Conservation (phyloP, 1,140 invertebrate species). For the Zaprionus nigranus region DNA sequence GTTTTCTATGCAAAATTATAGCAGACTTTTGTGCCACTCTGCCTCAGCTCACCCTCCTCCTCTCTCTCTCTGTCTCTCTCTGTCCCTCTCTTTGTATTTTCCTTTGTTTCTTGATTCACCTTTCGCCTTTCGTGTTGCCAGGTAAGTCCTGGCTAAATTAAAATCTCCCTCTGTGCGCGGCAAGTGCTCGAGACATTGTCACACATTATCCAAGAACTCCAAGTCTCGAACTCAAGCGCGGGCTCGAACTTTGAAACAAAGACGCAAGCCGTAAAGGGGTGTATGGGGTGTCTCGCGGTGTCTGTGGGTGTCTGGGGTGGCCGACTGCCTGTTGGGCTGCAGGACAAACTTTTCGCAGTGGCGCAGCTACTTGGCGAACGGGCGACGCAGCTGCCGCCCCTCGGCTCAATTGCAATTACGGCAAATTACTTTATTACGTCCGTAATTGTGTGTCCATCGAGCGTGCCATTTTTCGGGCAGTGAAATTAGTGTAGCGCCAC, state of each 20-base stretch:
- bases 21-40: slow-evolving; percentile 34
- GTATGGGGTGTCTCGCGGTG: neutral
- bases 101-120: neutral
- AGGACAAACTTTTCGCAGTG: slow-evolving; percentile 51
- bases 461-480: slow-evolving; percentile 78
- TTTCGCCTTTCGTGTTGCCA: slow-evolving; percentile 18
- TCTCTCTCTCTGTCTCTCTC: neutral
- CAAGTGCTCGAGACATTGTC: slow-evolving; percentile 75
- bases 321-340: neutral
- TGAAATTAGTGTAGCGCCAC: slow-evolving; percentile 71
- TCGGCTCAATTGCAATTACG: slow-evolving; percentile 83
- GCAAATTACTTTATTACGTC: slow-evolving; percentile 84
- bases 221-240: slow-evolving; percentile 2
- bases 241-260: slow-evolving; percentile 63
- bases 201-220: slow-evolving; percentile 59
- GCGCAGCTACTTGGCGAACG: slow-evolving; percentile 26
- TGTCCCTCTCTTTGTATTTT: slow-evolving; percentile 24
- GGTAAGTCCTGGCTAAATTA: slow-evolving; percentile 65
- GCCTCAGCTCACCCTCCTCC: neutral
- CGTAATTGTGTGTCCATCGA: slow-evolving; percentile 84
- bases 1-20: slow-evolving; percentile 76
- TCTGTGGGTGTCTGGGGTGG: neutral
- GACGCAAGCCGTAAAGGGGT: slow-evolving; percentile 17
- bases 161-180: slow-evolving; percentile 75
- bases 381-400: slow-evolving; percentile 39